Evolutionary conservation across 1,140 invertebrate genomes (phyloP).

Genomic region (Brachionus koreanus): DNA sequence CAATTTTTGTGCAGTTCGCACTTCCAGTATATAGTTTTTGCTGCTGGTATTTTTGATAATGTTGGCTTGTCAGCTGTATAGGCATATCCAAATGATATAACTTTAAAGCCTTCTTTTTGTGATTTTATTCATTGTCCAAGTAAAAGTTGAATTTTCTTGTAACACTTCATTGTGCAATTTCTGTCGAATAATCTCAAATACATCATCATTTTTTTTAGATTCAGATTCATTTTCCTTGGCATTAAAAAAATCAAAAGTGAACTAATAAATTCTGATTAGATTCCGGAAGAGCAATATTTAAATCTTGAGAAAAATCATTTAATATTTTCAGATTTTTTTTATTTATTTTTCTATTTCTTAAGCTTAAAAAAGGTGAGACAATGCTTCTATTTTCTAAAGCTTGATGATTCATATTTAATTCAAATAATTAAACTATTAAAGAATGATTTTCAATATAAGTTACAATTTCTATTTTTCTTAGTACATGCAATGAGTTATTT

Average conservation of each 20-base stretch:
- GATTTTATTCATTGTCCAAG: not conserved
- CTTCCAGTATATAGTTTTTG: no score
- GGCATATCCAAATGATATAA: no score
- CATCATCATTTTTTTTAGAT: not conserved
- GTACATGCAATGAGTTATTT: not conserved
- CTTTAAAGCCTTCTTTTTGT: not conserved
- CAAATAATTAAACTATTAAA: not conserved
- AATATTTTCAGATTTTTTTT: not conserved
- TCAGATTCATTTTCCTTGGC: not conserved
- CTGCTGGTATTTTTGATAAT: no score
- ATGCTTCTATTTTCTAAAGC: not conserved
- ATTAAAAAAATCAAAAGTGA: not conserved
- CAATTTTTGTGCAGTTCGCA: no score
- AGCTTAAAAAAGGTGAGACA: not conserved
- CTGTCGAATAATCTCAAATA: not conserved
- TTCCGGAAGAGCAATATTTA: not conserved
- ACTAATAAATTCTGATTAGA: not conserved
- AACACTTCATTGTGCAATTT: not conserved
- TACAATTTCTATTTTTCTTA: not conserved
- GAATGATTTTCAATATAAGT: not conserved
- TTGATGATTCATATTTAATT: not conserved
- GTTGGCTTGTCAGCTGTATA: no score
- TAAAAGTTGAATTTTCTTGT: not conserved
- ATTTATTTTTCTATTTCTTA: not conserved
- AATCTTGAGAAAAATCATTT: no score